Evolutionary conservation across 2,113 vertebrate genomes (phyloP).

Genomic region (Trogon surrucura): DNA sequence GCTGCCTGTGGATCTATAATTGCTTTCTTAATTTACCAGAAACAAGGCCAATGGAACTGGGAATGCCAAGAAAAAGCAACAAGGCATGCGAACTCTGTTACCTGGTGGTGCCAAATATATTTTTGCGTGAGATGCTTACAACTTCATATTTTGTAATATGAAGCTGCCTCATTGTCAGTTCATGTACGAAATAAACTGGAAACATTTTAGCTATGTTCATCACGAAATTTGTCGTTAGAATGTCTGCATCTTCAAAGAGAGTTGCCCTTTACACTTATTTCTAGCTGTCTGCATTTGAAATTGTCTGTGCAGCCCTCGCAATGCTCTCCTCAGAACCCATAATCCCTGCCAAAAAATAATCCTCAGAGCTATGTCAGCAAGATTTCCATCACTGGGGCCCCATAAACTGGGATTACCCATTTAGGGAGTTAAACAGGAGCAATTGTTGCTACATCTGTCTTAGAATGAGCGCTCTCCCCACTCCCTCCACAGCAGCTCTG

Average conservation of each 20-base stretch:
- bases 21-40: conserved; percentile 42
- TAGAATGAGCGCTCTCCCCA: not conserved
- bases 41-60: not conserved
- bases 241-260: not conserved
- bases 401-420: conserved; percentile 46
- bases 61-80: not conserved
- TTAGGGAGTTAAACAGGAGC: conserved; percentile 51
- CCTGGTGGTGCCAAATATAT: not conserved
- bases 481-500: not conserved
- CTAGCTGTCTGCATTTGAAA: not conserved
- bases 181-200: not conserved
- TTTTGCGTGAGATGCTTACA: not conserved
- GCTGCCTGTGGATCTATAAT: conserved; percentile 2
- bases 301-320: rapidly evolving
- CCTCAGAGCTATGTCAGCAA: not conserved
- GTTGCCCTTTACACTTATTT: not conserved
- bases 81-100: not conserved
- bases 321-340: not conserved
- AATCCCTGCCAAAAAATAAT: not conserved
- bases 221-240: not conserved
- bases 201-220: not conserved
- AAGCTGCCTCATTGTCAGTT: not conserved
- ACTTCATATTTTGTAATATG: not conserved
- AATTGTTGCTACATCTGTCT: conserved; percentile 61
- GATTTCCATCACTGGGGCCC: not conserved